Evolutionary conservation across 2,797 vertebrate genomes (phyloP).

Genomic region (Coccyzus lansbergi): DNA sequence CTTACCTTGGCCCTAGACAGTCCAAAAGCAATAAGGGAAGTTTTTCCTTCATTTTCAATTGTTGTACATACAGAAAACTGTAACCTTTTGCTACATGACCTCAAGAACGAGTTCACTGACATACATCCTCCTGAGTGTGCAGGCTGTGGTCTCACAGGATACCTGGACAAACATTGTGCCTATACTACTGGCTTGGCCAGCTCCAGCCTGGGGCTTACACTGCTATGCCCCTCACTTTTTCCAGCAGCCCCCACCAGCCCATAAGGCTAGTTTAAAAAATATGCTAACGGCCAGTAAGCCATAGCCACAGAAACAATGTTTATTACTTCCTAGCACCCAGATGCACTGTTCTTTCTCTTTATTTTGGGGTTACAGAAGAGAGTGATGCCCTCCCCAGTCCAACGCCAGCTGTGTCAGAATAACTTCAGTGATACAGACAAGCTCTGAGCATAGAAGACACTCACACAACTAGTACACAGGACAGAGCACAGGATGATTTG

Average conservation of each 20-base stretch:
- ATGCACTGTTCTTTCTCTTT: neutral
- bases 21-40: neutral
- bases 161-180: fast-evolving
- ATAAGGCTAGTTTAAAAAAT: neutral
- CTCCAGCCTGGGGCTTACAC: neutral
- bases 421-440: neutral
- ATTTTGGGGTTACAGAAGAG: neutral
- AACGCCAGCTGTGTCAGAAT: fast-evolving
- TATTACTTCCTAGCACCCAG: neutral
- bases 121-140: neutral
- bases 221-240: neutral
- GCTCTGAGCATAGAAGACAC: fast-evolving
- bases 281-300: neutral
- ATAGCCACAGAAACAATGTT: neutral
- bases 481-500: neutral
- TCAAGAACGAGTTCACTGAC: neutral
- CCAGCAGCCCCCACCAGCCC: fast-evolving
- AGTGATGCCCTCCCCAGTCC: neutral
- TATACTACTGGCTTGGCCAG: neutral
- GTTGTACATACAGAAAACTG: neutral
- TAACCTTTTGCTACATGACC: neutral
- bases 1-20: neutral
- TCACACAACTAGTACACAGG: neutral
- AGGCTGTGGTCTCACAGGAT: neutral
- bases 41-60: neutral